Evolutionary conservation across 2,113 vertebrate genomes (phyloP), one percentile per base, ranked within the genome.

Genomic region (Saguinus imperator): DNA sequence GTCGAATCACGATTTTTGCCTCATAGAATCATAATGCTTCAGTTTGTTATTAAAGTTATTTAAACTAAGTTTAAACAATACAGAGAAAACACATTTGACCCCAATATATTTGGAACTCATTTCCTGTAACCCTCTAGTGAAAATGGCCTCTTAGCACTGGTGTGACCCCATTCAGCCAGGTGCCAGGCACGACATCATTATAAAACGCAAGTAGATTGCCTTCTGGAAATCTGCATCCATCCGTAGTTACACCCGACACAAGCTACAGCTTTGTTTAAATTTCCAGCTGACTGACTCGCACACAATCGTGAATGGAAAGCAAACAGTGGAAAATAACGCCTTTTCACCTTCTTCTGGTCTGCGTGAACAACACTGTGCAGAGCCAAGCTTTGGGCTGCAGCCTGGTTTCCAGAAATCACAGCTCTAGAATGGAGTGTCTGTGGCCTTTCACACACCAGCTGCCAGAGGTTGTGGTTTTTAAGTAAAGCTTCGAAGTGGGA

Each of bases 291-390:
- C 89, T 10, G 48, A 27, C 35, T 27, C 2, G 6, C 73, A 57
- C 92, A 85, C 70, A 55, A 12, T 17, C 43, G 18, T 87, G 85
- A 94, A 96, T 48, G 88, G 40, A 97, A 91, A 87, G 48, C 93
- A 82, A 73, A 90, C 87, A 95, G 77, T 68, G 90, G 79, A 35
- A 85, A 84, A 82, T 40, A 29, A 66, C 1, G 7, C 80, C 43
- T 50, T 58, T 23, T 21, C 29, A 0, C 35, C n/a, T 64, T n/a
- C 84, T 64, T 35, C 3, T 0, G 13, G 57, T 32, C 82, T 21
- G 48, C 9, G 35, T 81, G 70, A 55, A 14, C 7, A 1, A 0
- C 1, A 3, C 27, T 14, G 32, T 1, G 3, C 70, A 2, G 18
- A 64, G 25, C 64, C 81, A 9, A 1, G 3, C 76, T 73, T 2